phyloP scores from a whole-genome alignment of 2,797 vertebrate genomes.

The Girardinus metallicus region DNA sequence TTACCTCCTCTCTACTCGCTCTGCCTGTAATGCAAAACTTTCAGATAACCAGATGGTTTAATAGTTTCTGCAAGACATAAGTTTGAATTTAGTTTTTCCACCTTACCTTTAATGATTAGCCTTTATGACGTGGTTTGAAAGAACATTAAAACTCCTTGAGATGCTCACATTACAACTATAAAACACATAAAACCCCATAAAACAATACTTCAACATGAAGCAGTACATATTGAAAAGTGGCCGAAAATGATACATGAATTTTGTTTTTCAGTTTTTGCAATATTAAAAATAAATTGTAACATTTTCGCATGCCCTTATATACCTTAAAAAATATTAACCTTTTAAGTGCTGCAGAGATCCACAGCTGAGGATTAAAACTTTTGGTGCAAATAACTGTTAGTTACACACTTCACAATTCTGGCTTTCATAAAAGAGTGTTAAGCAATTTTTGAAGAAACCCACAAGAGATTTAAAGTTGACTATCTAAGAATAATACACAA shows the following conservation, averaged over 20 bases:
- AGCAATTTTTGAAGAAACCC: not conserved
- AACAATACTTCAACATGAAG: not conserved
- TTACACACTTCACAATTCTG: not conserved
- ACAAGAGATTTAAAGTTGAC: too few relatives aligned
- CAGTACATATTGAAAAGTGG: not conserved
- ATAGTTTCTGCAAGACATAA: not conserved
- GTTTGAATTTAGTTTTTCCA: too few relatives aligned
- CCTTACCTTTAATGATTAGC: too few relatives aligned
- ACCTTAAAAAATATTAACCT: not conserved
- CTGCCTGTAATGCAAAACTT: not conserved
- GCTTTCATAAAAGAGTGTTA: not conserved
- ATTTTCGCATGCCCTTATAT: not conserved
- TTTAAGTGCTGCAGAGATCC: not conserved
- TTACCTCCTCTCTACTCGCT: not conserved
- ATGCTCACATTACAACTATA: too few relatives aligned
- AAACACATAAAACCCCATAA: too few relatives aligned
- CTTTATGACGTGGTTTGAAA: too few relatives aligned
- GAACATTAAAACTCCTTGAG: too few relatives aligned
- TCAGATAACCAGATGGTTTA: not conserved
- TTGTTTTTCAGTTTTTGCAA: not conserved
- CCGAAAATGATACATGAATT: not conserved
- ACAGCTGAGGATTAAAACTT: not conserved
- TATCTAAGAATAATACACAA: not conserved
- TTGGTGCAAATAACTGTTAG: too few relatives aligned
- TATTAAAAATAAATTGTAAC: not conserved